Evolutionary conservation across 1,140 invertebrate genomes (phyloP).

Genomic region (Cecropterus lyciades): DNA sequence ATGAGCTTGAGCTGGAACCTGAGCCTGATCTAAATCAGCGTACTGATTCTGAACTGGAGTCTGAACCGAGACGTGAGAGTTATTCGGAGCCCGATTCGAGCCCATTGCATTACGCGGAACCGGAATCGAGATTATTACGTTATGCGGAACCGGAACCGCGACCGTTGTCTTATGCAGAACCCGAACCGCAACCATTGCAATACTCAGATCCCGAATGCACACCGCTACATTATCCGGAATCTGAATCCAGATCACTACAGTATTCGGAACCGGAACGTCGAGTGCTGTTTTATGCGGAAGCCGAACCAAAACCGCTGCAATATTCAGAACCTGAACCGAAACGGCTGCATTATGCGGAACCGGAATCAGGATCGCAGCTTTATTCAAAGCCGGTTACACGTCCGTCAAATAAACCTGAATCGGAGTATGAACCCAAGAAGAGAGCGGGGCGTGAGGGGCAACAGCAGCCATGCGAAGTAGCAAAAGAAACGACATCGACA

Average conservation of each 20-base stretch:
- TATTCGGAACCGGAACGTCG: slow-evolving; percentile 14
- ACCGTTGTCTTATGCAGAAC: background rate
- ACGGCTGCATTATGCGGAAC: background rate
- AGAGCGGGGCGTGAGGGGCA: background rate
- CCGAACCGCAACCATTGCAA: background rate
- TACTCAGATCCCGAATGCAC: slow-evolving; percentile 12
- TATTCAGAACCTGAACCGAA: background rate
- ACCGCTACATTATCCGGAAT: slow-evolving; percentile 2
- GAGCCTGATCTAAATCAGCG: background rate
- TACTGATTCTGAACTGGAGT: background rate
- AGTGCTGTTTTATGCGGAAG: slow-evolving; percentile 2
- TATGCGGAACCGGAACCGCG: too few relatives aligned
- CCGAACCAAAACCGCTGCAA: background rate
- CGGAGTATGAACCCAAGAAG: background rate
- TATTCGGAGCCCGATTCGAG: background rate
- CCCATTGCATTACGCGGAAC: too few relatives aligned
- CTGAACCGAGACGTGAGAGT: background rate
- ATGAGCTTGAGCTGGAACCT: slow-evolving; percentile 18
- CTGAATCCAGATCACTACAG: background rate
- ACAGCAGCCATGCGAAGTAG: background rate
- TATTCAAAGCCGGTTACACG: background rate
- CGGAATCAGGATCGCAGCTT: slow-evolving; percentile 3
- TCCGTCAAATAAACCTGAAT: background rate
- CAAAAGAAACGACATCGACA: background rate
- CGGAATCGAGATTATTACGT: too few relatives aligned